Percentiles rank a stretch among this genome's conserved stretches.
phyloP scores from a whole-genome alignment of 2,113 vertebrate genomes.

The Ictalurus punctatus region DNA sequence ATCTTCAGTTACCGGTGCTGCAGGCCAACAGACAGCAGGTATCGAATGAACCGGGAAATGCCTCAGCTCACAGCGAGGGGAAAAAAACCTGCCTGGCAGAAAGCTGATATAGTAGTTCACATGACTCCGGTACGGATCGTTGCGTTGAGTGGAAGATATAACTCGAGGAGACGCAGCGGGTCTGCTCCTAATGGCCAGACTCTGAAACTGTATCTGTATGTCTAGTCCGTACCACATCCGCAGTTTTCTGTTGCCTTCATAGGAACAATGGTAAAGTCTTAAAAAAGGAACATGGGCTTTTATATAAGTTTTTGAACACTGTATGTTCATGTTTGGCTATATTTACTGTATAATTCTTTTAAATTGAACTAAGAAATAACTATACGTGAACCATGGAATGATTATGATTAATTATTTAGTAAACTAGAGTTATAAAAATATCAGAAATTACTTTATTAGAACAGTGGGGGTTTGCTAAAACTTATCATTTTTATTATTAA shows the following conservation, averaged over 20 bases:
- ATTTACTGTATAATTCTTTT: background rate
- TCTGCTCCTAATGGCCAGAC: slow-evolving; percentile 60
- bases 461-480: background rate
- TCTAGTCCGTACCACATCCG: slow-evolving; percentile 23
- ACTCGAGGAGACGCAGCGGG: slow-evolving; percentile 49
- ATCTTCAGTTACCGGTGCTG: slow-evolving; percentile 43
- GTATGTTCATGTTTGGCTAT: background rate
- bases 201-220: slow-evolving; percentile 29
- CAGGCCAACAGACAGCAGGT: slow-evolving; percentile 43
- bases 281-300: background rate
- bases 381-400: background rate
- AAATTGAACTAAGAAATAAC: background rate
- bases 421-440: background rate
- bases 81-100: slow-evolving; percentile 66
- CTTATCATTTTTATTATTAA: too few species aligned
- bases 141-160: slow-evolving; percentile 58
- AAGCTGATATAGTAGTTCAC: slow-evolving; percentile 70
- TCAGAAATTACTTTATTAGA: background rate
- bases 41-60: slow-evolving; percentile 69
- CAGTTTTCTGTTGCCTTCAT: slow-evolving; percentile 20
- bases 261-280: slow-evolving; percentile 5
- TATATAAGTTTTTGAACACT: background rate
- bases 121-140: slow-evolving; percentile 58
- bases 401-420: background rate
- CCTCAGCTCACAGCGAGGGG: slow-evolving; percentile 60